These are phyloP conservation scores for Ictalurus furcatus DNA, from an alignment of 2,113 vertebrate species.

Conservation along the genomic window DNA sequence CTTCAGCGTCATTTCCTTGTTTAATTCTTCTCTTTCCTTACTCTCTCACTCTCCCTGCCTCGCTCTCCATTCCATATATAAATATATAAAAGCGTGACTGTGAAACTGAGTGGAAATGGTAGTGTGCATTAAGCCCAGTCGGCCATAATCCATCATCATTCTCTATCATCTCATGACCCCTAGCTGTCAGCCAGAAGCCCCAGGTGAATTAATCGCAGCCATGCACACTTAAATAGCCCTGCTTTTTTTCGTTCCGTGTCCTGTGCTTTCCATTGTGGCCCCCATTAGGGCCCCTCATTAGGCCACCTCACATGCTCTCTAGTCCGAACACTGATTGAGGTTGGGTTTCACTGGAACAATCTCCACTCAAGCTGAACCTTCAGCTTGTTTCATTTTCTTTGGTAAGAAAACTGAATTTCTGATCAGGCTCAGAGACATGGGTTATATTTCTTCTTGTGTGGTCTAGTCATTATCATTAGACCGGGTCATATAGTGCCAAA, in stretches of 20 bases:
- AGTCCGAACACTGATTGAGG: neutral
- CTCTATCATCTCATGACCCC: constrained; percentile 47
- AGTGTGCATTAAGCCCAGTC: constrained; percentile 46
- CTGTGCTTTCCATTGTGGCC: constrained; percentile 37
- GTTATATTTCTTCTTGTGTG: neutral
- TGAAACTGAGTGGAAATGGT: constrained; percentile 48
- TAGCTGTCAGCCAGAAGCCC: constrained; percentile 26
- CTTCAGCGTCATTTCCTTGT: neutral
- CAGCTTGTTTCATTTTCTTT: neutral
- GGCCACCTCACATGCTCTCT: neutral
- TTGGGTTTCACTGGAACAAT: neutral
- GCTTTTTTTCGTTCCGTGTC: constrained; percentile 44
- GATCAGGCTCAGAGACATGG: neutral
- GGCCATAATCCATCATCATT: constrained; percentile 41
- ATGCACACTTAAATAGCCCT: constrained; percentile 36
- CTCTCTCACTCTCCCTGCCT: constrained; percentile 1
- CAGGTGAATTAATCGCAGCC: constrained; percentile 54
- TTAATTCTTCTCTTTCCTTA: constrained; percentile 3
- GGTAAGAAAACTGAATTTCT: neutral
- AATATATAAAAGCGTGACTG: constrained; percentile 47
- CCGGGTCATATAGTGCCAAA: too few species aligned
- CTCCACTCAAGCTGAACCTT: neutral
- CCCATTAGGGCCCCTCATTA: constrained; percentile 51
- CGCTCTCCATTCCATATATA: constrained; percentile 13
- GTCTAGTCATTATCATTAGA: neutral